Base-by-base conservation (phyloP, 2,888 invertebrate genomes). In the Yponomeuta cagnagella region DNA sequence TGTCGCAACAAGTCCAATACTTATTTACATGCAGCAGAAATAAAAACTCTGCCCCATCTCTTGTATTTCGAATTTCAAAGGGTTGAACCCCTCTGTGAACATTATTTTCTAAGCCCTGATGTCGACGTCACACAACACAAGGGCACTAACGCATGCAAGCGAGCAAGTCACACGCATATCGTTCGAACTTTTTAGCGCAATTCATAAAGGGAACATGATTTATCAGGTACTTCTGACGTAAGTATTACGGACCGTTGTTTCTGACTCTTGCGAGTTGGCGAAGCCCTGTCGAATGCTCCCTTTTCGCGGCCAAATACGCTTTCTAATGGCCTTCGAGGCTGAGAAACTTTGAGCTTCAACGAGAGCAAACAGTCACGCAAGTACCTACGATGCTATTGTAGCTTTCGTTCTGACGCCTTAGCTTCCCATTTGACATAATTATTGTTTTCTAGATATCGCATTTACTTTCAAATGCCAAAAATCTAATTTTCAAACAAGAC, bases 1-100 rank as follows among this genome's bases (percentile, higher is more conserved):
- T 91, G 91, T 86, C 83, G 85, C 83, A 87, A 88, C 90, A 88
- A 90, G 90, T 89, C 84, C 86, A 86, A 89, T 88, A 87, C 86
- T 88, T 87, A 92, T 91, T 90, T 89, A 90, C 87, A 90, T 91
- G 88, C 87, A 85, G 84, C 77, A 83, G 81, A 84, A 89, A 87
- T 89, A 88, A 89, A 88, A 89, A 85, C 81, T 82, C 79, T 80
- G 86, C 87, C 87, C 90, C 90, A 90, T 90, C 89, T 30, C 48
- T 15, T 37, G 65, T 9, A 12, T 58, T 67, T 9, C 31, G 80
- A 83, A 12, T 58, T 67, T 9, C 31, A 81, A 83, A 89, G 91
- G 91, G 91, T 91, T 89, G 81, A 85, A 90, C 91, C 91, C 91
- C 89, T 85, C 52, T 89, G 86, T 86, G 86, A 87, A 88, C 79